Base-by-base conservation (phyloP, 2,888 invertebrate genomes). In the Rhorus exstirpatorius region DNA sequence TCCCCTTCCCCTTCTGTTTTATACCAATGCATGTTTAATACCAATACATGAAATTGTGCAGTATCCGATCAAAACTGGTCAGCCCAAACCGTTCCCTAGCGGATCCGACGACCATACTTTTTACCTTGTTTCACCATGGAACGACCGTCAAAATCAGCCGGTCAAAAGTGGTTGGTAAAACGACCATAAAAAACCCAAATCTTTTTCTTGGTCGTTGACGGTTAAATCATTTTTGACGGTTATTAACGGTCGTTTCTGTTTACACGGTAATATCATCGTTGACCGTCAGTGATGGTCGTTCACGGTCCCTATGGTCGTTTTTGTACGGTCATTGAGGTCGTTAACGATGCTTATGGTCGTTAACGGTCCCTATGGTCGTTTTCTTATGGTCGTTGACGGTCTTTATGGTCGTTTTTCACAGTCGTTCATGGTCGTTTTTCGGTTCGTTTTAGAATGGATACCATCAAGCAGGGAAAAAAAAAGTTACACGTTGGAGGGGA, bases 231-330 rank as follows among this genome's bases (percentile, higher is more conserved):
- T 55, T 55, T 24, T 24, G 55, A 55, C 55, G 55, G 55, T 55
- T 24, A 24, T 55, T 55, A 24, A 55, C 55, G 55, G 55, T 55
- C 55, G 55, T 55, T 55, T 55, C 24, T 24, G 55, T 55, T 55
- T 24, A 24, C 10, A 55, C 55, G 26, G 24, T 55, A 24, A 55
- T 24, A 55, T 55, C 55, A 55, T 24, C 55, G 55, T 2, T 31
- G 31, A 31, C 31, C 31, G 31, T 31, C 31, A 31, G 31, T 44
- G 31, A 31, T 6, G 31, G 26, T 55, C 55, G 55, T 55, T 31
- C 2, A 31, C 31, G 31, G 31, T 31, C 55, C 26, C 24, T 1
- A 55, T 55, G 55, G 21, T 7, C 8, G 55, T 55, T 24, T 55
- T 55, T 6, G 24, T 55, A 24, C 55, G 55, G 55, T 51, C 51